Evolutionary conservation across 1,140 invertebrate species (phyloP).

Genomic region (Sarcophaga peregrina): DNA sequence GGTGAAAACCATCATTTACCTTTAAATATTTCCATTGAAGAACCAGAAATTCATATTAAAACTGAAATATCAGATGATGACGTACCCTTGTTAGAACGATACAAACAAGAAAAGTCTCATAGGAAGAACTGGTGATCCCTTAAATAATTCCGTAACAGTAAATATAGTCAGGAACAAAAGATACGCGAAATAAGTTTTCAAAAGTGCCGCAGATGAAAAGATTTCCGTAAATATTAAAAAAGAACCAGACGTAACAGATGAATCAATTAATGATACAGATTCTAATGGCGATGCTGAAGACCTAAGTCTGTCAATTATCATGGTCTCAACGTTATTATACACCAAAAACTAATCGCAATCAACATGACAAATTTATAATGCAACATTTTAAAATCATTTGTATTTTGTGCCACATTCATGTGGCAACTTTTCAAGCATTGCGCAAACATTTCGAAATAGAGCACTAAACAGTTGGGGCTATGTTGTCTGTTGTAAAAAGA

Average conservation of each 20-base stretch:
- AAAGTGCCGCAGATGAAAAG: too few species aligned
- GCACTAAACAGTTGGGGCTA: neutral
- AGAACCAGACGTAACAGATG: neutral
- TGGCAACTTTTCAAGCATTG: neutral
- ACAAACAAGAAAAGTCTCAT: neutral
- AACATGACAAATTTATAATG: neutral
- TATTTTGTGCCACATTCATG: neutral
- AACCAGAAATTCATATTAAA: neutral
- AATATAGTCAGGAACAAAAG: too few species aligned
- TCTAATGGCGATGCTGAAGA: neutral
- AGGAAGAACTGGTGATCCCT: neutral
- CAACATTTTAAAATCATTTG: constrained; percentile 19
- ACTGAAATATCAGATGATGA: neutral
- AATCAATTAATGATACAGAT: neutral
- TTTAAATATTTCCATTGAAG: neutral
- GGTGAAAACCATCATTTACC: neutral
- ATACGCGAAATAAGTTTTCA: too few species aligned
- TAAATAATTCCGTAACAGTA: too few species aligned
- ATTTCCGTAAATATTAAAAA: constrained; percentile 5
- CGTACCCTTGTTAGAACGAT: neutral
- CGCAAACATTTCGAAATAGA: constrained; percentile 20
- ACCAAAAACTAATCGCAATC: neutral
- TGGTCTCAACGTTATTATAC: neutral
- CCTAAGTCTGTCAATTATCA: neutral
- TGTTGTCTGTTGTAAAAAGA: constrained; percentile 22